phyloP scores from a whole-genome alignment of 2,113 vertebrate species.

The Conger conger region DNA sequence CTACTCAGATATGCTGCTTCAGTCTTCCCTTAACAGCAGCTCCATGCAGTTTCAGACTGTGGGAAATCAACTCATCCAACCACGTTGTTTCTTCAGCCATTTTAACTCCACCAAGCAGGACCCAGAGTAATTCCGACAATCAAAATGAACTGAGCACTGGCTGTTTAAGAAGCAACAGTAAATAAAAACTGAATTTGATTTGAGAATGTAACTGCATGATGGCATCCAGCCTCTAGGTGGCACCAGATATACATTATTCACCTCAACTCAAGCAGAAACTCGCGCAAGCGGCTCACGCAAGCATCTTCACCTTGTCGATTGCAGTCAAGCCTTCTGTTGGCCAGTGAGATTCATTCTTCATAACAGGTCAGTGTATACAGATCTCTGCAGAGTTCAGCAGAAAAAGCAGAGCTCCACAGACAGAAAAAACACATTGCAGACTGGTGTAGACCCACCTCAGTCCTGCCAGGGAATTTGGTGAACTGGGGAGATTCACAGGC shows the following conservation, averaged over 20 bases:
- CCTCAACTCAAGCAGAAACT: neutral
- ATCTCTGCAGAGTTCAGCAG: neutral
- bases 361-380: neutral
- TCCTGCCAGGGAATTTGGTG: neutral
- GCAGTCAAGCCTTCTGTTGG: neutral
- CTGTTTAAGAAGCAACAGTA: neutral
- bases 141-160: neutral
- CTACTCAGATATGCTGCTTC: too few relatives aligned
- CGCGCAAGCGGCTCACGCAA: neutral
- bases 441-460: too few relatives aligned
- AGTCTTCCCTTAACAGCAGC: too few relatives aligned
- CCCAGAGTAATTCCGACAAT: neutral
- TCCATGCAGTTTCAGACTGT: too few relatives aligned
- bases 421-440: too few relatives aligned
- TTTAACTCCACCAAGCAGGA: neutral
- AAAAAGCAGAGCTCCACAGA: neutral
- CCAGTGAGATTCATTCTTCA: neutral
- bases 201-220: neutral
- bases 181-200: neutral
- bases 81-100: neutral
- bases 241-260: neutral
- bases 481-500: neutral
- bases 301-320: neutral
- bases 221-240: neutral
- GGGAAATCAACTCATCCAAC: too few relatives aligned